Base-by-base conservation (phyloP, 2,113 vertebrate genomes). In the Argyrosomus japonicus region DNA sequence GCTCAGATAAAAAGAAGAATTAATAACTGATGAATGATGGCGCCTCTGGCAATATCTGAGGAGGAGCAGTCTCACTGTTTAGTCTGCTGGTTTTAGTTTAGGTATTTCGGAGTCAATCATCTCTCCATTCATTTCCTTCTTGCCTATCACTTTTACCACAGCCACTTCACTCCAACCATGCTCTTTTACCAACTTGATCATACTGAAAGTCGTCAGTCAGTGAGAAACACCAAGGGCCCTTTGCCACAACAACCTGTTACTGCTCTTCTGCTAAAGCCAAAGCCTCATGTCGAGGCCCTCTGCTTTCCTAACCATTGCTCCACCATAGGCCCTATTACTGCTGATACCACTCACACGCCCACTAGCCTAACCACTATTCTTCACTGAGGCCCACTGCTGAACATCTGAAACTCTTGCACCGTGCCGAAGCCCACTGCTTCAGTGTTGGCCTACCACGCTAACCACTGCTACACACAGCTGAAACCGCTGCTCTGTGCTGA, bases 391-490 rank as follows among this genome's bases (percentile, higher is more conserved):
- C 81, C 81, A 64, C 85, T 83, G 87, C 78, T 76, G 76, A 90
- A 92, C 88, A 90, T 90, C 87, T 91, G 82, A 91, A 84, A 85
- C 75, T 78, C 56, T 84, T 82, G 81, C 84, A 65, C 57, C 17
- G 56, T 19, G 89, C 82, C 51, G 82, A 86, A 89, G 88, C 88
- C 85, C 88, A 65, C 79, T 73, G 87, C 82, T 89, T 69, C 89
- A 86, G 73, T 62, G 27, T 90, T 62, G 91, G 91, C 87, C 82
- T 88, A 93, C 92, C 92, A 85, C 91, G 71, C 74, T 92, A 92
- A 94, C 93, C 93, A 50, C 93, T 62, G 75, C 87, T 90, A 92
- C 91, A 92, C 89, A 89, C 87, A 77, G 90, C 83, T 86, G 87
- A 93, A 94, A 93, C 92, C 91, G 17, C 92, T 15, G 83, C 85